These are phyloP conservation scores for Eulemur rufifrons DNA, from an alignment of 2,113 vertebrate genomes.

Conservation along the genomic window DNA sequence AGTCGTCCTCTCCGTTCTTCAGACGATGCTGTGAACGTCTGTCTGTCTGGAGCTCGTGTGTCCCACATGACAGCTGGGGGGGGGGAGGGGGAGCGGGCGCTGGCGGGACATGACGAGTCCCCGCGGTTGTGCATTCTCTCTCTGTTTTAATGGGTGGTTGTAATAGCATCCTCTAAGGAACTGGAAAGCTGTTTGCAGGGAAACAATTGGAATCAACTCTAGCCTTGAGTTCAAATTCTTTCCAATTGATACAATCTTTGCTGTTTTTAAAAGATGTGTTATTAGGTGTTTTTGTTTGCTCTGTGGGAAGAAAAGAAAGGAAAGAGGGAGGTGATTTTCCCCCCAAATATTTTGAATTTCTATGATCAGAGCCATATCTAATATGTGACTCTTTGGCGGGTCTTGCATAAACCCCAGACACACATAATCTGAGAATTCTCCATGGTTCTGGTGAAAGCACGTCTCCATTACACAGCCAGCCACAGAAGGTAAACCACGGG, in stretches of 20 bases:
- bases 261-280: background rate
- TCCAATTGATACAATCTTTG: background rate
- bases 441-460: rapidly evolving
- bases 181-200: background rate
- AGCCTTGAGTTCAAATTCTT: background rate
- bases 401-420: background rate
- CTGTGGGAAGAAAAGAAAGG: too few relatives aligned
- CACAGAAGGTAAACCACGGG: rapidly evolving
- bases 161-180: background rate
- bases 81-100: rapidly evolving
- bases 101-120: background rate
- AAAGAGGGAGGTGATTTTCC: background rate
- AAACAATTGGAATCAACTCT: background rate
- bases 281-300: background rate
- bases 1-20: background rate
- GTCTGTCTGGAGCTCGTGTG: background rate
- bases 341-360: background rate
- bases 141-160: background rate
- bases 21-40: background rate
- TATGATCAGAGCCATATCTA: background rate
- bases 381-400: too few relatives aligned
- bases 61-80: background rate
- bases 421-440: background rate
- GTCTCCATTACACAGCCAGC: rapidly evolving
- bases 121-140: background rate